phyloP scores from a whole-genome alignment of 2,113 vertebrate species.

The Ia io region DNA sequence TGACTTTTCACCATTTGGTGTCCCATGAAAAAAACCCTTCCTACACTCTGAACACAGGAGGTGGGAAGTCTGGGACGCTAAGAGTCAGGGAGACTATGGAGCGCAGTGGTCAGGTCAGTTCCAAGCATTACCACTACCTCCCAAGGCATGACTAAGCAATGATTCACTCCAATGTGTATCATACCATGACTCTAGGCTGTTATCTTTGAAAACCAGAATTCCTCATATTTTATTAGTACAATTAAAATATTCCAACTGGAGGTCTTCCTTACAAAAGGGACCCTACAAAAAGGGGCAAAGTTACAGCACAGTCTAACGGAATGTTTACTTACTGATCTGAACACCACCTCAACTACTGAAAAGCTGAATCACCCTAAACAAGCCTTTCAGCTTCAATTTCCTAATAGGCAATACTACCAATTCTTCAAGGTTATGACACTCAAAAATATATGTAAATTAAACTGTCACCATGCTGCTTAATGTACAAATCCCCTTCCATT shows the following conservation, averaged over 20 bases:
- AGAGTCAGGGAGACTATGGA: background rate
- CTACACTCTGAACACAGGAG: background rate
- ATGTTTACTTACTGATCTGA: background rate
- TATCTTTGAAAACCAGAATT: background rate
- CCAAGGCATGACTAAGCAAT: background rate
- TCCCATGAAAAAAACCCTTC: background rate
- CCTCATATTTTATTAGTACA: background rate
- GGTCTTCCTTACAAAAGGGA: background rate
- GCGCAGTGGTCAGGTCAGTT: background rate
- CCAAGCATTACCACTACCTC: background rate
- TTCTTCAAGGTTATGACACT: background rate
- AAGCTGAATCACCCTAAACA: background rate
- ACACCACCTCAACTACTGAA: background rate
- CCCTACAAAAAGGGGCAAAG: background rate
- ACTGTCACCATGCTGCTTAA: background rate
- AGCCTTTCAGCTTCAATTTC: background rate
- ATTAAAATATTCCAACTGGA: background rate
- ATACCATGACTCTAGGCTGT: background rate
- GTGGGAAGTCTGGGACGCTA: background rate
- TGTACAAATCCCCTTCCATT: background rate
- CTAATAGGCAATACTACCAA: background rate
- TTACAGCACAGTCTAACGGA: background rate
- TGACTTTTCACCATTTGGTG: background rate
- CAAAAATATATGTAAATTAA: background rate
- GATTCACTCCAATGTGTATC: fast-evolving